phyloP scores from a whole-genome alignment of 2,797 vertebrate genomes.

The Threskiornis aethiopicus region DNA sequence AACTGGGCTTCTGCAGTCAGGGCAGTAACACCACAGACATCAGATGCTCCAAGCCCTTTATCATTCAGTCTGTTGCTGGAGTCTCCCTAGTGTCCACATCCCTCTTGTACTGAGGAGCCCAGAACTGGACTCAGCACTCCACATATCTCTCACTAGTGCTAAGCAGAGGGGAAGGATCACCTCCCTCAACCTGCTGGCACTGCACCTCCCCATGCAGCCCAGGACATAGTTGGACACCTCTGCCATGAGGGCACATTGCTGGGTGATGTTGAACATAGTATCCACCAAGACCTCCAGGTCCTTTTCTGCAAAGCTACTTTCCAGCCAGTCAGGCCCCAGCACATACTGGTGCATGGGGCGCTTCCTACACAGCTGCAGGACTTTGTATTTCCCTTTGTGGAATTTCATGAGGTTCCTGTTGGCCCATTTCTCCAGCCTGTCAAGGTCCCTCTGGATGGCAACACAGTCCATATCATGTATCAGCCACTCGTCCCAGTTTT shows the following conservation, averaged over 20 bases:
- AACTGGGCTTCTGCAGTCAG: not conserved
- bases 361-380: not conserved
- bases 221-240: not conserved
- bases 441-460: not conserved
- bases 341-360: too few species aligned
- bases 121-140: not conserved
- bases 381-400: not conserved
- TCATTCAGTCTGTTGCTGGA: not conserved
- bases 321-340: not conserved
- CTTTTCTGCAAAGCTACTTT: not conserved
- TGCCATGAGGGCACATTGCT: not conserved
- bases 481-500: not conserved
- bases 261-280: not conserved
- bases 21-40: not conserved
- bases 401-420: not conserved
- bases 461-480: not conserved
- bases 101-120: not conserved
- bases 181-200: not conserved
- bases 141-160: not conserved
- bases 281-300: not conserved
- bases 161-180: not conserved
- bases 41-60: not conserved
- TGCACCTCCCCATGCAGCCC: not conserved
- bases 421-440: not conserved
- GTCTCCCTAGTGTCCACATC: not conserved